These are phyloP conservation scores for Coendou prehensilis DNA, from an alignment of 2,797 vertebrate genomes.

Conservation along the genomic window DNA sequence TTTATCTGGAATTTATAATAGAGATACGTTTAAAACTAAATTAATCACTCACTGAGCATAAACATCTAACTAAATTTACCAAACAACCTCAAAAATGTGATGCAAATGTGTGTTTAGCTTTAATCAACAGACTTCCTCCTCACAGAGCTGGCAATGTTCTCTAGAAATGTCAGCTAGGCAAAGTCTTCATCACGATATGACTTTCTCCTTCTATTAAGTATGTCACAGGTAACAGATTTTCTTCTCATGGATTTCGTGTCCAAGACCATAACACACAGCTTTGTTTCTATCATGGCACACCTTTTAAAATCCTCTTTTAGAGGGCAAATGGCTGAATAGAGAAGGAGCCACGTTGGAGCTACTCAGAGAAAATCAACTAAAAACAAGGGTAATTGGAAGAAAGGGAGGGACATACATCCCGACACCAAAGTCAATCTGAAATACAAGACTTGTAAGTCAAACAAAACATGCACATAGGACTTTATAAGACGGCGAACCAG, in stretches of 20 bases:
- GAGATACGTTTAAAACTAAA: constrained; percentile 47
- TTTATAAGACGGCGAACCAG: background rate
- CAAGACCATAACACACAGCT: background rate
- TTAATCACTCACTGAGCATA: constrained; percentile 23
- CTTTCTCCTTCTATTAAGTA: background rate
- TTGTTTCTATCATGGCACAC: background rate
- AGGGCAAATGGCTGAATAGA: background rate
- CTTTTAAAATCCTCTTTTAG: background rate
- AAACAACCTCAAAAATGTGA: constrained; percentile 29
- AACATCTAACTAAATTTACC: constrained; percentile 49
- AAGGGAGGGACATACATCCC: background rate
- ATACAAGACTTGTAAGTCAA: background rate
- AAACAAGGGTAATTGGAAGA: background rate
- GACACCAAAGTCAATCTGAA: background rate
- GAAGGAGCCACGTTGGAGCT: background rate
- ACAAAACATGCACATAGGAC: background rate
- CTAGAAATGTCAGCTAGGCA: background rate
- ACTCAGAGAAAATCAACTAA: background rate
- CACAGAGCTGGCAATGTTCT: background rate
- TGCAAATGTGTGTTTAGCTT: background rate
- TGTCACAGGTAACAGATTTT: background rate
- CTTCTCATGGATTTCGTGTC: background rate
- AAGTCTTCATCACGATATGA: background rate
- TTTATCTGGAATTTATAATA: constrained; percentile 47
- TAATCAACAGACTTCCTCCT: background rate